These are phyloP conservation scores for Tipula helvola DNA, from an alignment of 2,888 invertebrate species.

Conservation along the genomic window DNA sequence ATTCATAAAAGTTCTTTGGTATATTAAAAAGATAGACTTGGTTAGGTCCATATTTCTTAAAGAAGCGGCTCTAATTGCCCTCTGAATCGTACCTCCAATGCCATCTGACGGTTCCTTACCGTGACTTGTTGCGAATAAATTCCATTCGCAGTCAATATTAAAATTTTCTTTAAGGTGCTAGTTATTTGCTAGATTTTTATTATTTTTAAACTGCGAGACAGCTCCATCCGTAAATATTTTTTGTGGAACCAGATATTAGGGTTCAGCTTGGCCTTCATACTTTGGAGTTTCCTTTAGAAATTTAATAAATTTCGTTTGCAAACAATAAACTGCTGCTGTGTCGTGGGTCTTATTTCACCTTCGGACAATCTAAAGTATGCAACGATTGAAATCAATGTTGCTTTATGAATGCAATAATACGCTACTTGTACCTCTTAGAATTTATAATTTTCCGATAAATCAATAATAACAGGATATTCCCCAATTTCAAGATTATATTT, in stretches of 20 bases:
- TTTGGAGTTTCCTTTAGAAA: too few relatives aligned
- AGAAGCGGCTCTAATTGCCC: too few relatives aligned
- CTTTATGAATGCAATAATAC: background rate
- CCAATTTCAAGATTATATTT: background rate
- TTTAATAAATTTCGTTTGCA: background rate
- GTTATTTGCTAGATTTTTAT: background rate
- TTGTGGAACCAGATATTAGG: background rate
- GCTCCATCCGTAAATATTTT: background rate
- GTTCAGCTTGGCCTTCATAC: too few relatives aligned
- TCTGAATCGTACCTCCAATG: too few relatives aligned
- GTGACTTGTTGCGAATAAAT: too few relatives aligned
- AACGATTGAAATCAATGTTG: background rate
- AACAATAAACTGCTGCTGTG: background rate
- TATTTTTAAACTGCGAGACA: background rate
- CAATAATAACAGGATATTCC: background rate
- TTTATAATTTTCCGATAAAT: background rate
- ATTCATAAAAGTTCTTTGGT: too few relatives aligned
- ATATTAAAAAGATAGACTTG: too few relatives aligned
- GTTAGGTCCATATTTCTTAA: too few relatives aligned
- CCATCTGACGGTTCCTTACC: too few relatives aligned
- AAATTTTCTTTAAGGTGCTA: too few relatives aligned
- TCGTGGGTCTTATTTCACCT: background rate
- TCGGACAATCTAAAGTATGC: background rate
- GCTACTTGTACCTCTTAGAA: background rate
- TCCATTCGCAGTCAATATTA: too few relatives aligned